Percentiles rank a stretch among this genome's conserved stretches.
phyloP scores from a whole-genome alignment of 2,797 vertebrate genomes.

The Dryobates pubescens region DNA sequence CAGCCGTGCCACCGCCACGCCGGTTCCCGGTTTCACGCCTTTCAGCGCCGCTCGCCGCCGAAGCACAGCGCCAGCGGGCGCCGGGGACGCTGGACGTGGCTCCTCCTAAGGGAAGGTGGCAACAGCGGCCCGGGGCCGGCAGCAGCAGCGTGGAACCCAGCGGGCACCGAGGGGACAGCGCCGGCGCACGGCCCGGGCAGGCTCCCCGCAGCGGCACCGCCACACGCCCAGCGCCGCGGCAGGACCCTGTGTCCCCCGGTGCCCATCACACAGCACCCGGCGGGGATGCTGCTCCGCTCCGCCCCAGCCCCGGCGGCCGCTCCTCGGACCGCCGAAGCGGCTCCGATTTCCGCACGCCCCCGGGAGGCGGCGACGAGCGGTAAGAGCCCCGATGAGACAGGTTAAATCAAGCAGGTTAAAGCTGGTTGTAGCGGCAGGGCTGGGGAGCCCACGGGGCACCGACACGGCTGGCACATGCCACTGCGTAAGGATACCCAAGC shows the following conservation, averaged over 20 bases:
- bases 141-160: background rate
- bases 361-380: background rate
- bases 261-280: background rate
- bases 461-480: background rate
- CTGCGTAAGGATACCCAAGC: background rate
- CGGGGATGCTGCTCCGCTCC: background rate
- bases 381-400: background rate
- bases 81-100: background rate
- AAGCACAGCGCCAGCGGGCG: background rate
- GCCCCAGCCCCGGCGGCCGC: rapidly evolving
- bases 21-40: constrained; percentile 16
- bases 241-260: background rate
- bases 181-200: background rate
- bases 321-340: background rate
- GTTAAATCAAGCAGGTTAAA: constrained; percentile 35
- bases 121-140: background rate
- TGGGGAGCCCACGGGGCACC: background rate
- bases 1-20: rapidly evolving
- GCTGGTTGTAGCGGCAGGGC: background rate
- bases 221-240: rapidly evolving
- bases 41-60: background rate
- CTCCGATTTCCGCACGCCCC: rapidly evolving
- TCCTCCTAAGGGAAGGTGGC: background rate
- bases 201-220: background rate
- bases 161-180: rapidly evolving